Conservation (phyloP, 2,113 vertebrate genomes). For the Synchiropus splendidus region DNA sequence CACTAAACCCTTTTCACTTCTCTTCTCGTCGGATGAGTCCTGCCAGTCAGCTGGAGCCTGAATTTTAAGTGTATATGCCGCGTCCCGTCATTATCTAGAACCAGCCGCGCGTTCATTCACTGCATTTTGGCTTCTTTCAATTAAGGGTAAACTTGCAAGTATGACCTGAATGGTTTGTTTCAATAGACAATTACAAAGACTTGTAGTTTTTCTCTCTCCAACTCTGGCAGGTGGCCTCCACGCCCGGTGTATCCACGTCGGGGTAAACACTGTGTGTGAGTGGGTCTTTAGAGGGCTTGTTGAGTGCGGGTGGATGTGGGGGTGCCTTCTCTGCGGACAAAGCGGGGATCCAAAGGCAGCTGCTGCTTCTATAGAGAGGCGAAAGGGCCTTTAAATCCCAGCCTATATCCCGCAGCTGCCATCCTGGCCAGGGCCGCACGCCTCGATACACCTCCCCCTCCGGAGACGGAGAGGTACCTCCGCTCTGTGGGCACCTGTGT, state of each 20-base stretch:
- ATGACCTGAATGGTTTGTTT: conserved; percentile 64
- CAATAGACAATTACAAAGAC: conserved; percentile 68
- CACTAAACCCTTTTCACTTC: too few species aligned
- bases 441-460: conserved; percentile 32
- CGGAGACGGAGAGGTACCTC: too few species aligned
- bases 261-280: conserved; percentile 54
- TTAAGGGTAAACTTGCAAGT: conserved; percentile 63
- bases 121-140: conserved; percentile 53
- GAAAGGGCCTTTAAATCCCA: conserved; percentile 79
- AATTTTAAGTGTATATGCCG: too few species aligned
- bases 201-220: conserved; percentile 55
- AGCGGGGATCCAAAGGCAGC: conserved; percentile 82
- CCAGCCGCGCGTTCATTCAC: conserved; percentile 11
- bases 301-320: conserved; percentile 74
- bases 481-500: too few species aligned
- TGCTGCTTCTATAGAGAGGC: conserved; percentile 76
- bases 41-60: too few species aligned
- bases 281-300: conserved; percentile 67
- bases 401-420: conserved; percentile 80
- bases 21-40: too few species aligned
- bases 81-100: too few species aligned
- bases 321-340: conserved; percentile 70
- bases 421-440: conserved; percentile 37
- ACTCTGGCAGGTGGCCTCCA: conserved; percentile 67
- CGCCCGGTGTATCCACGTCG: conserved; percentile 59